A percentile compares a stretch with the other conserved stretches of the same genome.
phyloP scores from a whole-genome alignment of 2,797 vertebrate species.

The Columba guinea region DNA sequence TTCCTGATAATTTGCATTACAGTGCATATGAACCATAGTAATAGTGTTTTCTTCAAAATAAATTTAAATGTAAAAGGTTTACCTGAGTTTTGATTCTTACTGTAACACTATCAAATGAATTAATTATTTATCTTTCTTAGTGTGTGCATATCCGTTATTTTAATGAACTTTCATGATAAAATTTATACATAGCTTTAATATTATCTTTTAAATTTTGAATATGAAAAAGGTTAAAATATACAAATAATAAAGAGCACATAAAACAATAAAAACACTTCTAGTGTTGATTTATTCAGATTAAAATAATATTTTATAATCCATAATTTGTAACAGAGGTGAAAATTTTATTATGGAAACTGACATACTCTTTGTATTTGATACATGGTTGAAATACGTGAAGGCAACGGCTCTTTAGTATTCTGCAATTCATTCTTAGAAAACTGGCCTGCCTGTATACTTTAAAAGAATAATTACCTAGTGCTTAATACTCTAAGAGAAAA shows the following conservation, averaged over 20 bases:
- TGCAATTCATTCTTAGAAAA: not conserved
- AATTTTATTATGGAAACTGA: not conserved
- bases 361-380: not conserved
- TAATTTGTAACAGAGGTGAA: not conserved
- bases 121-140: not conserved
- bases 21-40: not conserved
- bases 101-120: not conserved
- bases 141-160: not conserved
- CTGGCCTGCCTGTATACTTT: not conserved
- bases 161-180: not conserved
- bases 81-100: not conserved
- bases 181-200: not conserved
- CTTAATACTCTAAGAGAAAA: not conserved
- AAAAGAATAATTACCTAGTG: not conserved
- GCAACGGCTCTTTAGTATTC: not conserved
- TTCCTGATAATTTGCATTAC: not conserved
- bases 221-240: not conserved
- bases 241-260: not conserved
- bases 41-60: not conserved
- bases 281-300: not conserved
- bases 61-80: not conserved
- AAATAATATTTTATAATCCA: not conserved
- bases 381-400: not conserved
- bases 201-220: not conserved
- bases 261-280: rapidly evolving